phyloP scores from a whole-genome alignment of 2,797 vertebrate species.

The Leptatherina wallacei region DNA sequence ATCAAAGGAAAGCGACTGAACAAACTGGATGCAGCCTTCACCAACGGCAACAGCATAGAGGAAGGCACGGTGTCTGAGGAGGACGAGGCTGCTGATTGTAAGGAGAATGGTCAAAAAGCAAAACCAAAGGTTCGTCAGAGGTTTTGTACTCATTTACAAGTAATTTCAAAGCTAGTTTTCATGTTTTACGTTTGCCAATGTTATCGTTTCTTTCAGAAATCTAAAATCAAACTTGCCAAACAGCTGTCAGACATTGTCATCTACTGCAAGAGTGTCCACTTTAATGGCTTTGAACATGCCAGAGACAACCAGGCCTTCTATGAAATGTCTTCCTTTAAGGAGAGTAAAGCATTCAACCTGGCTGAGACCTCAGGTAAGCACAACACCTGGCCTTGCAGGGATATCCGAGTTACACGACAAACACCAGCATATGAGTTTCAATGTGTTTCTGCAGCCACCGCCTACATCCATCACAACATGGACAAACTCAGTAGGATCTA shows the following conservation, averaged over 20 bases:
- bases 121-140: slow-evolving; percentile 70
- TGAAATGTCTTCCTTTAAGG: slow-evolving; percentile 93
- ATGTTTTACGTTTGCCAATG: not conserved
- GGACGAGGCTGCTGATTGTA: slow-evolving; percentile 93
- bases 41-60: slow-evolving; percentile 58
- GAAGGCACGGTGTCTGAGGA: slow-evolving; percentile 90
- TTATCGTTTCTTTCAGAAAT: slow-evolving; percentile 75
- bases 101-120: slow-evolving; percentile 84
- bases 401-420: not conserved
- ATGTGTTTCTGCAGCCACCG: slow-evolving; percentile 71
- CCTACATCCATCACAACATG: slow-evolving; percentile 89
- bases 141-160: not conserved
- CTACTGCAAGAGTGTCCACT: slow-evolving; percentile 98
- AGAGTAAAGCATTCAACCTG: slow-evolving; percentile 89
- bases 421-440: not conserved
- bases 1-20: slow-evolving; percentile 95
- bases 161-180: not conserved
- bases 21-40: slow-evolving; percentile 82
- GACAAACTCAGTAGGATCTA: slow-evolving; percentile 94
- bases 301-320: slow-evolving; percentile 86
- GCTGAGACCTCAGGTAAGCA: slow-evolving; percentile 87
- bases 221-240: slow-evolving; percentile 90
- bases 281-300: slow-evolving; percentile 86
- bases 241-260: slow-evolving; percentile 92
- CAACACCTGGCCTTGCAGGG: not conserved